Conservation (phyloP, 2,113 vertebrate genomes). For the Oenanthe melanoleuca region DNA sequence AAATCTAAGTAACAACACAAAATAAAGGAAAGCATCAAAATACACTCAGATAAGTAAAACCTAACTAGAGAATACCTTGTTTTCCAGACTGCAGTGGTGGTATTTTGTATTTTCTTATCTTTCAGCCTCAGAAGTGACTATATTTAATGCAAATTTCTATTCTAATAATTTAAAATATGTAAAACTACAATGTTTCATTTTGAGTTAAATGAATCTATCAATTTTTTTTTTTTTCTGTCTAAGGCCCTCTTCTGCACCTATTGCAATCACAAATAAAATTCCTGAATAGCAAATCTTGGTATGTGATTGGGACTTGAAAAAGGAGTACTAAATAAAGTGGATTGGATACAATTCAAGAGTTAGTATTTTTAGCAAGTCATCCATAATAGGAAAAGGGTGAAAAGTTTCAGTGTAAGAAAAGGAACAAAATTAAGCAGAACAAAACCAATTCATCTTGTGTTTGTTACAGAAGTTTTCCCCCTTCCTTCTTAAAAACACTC, state of each 20-base stretch:
- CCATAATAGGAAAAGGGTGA: background rate
- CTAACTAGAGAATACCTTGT: background rate
- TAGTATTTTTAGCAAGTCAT: background rate
- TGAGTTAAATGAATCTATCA: background rate
- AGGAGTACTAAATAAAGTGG: background rate
- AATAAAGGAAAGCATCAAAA: background rate
- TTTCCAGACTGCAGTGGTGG: background rate
- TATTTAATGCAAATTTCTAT: background rate
- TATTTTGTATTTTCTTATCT: background rate
- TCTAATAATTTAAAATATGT: background rate
- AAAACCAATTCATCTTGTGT: background rate
- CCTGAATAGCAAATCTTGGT: background rate
- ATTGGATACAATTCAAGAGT: background rate
- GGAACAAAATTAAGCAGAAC: background rate
- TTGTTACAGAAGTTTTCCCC: background rate
- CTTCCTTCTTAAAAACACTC: background rate
- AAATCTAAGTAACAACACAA: background rate
- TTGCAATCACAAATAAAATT: background rate
- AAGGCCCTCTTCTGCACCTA: background rate
- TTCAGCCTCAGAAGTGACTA: background rate
- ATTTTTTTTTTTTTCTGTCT: background rate
- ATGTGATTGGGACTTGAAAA: background rate
- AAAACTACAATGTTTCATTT: background rate
- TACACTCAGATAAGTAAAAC: background rate
- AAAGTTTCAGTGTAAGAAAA: background rate